Conservation (phyloP, 2,888 invertebrate genomes). For the Phytoseiulus persimilis region DNA sequence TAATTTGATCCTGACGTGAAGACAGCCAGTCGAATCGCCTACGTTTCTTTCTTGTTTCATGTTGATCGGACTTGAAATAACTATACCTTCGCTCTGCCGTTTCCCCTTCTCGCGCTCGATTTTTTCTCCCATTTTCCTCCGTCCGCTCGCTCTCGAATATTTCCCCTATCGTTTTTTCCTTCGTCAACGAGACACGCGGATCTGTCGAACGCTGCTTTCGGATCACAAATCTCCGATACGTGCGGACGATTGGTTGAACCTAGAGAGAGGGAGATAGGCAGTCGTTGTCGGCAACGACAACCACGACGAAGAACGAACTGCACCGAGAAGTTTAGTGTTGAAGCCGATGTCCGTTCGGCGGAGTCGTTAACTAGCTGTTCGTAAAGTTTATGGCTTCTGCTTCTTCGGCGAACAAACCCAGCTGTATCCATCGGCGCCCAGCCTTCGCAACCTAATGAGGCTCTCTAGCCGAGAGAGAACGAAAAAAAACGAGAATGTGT, state of each 20-base stretch:
- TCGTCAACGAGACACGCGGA: neutral
- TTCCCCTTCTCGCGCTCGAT: neutral
- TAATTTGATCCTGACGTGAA: slow-evolving; percentile 35
- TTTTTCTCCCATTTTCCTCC: neutral
- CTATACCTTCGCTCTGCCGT: neutral
- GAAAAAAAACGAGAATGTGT: neutral
- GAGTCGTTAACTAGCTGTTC: neutral
- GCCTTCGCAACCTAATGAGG: neutral
- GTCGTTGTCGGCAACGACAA: neutral
- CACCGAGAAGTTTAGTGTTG: neutral
- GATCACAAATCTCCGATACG: neutral
- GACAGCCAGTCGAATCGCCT: slow-evolving; percentile 22
- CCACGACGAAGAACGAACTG: neutral
- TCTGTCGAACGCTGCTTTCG: neutral
- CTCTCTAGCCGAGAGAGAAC: neutral
- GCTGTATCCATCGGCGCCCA: neutral
- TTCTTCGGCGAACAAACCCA: neutral
- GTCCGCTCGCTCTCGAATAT: neutral
- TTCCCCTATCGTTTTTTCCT: neutral
- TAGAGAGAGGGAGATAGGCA: neutral
- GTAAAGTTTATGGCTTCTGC: slow-evolving; percentile 5
- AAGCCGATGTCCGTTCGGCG: neutral
- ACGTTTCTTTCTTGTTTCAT: neutral
- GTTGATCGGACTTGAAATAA: neutral
- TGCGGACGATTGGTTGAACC: neutral